Conservation (phyloP, 2,888 invertebrate genomes). For the Lepidochitona cinerea region DNA sequence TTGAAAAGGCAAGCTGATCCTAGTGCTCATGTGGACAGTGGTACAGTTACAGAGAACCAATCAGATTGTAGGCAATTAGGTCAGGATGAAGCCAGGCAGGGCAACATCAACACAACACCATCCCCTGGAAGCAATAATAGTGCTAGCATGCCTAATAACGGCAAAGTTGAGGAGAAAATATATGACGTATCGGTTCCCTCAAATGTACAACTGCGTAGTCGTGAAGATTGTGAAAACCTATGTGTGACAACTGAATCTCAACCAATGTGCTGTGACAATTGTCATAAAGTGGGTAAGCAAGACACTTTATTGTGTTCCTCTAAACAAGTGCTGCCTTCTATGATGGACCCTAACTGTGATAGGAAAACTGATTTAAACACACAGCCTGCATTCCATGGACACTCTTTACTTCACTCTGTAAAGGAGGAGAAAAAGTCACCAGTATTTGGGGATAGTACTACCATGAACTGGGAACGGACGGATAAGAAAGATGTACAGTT, state of each 20-base stretch:
- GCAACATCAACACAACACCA: not conserved
- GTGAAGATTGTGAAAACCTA: not conserved
- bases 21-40: not conserved
- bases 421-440: not conserved
- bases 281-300: not conserved
- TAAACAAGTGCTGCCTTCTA: not conserved
- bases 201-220: not conserved
- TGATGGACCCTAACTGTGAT: not conserved
- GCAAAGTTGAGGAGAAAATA: not conserved
- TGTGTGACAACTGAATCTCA: not conserved
- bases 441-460: not conserved
- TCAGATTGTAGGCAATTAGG: not conserved
- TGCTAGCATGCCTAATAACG: not conserved
- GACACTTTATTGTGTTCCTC: not conserved
- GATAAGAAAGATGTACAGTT: not conserved
- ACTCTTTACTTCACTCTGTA: not conserved
- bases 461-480: too few species aligned
- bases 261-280: not conserved
- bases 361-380: not conserved
- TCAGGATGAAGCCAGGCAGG: not conserved
- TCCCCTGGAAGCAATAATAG: not conserved
- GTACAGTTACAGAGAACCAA: not conserved
- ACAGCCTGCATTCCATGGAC: not conserved
- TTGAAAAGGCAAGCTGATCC: not conserved
- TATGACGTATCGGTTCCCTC: not conserved